Base-by-base conservation (phyloP, 2,888 invertebrate genomes). In the Physocephala rufipes region DNA sequence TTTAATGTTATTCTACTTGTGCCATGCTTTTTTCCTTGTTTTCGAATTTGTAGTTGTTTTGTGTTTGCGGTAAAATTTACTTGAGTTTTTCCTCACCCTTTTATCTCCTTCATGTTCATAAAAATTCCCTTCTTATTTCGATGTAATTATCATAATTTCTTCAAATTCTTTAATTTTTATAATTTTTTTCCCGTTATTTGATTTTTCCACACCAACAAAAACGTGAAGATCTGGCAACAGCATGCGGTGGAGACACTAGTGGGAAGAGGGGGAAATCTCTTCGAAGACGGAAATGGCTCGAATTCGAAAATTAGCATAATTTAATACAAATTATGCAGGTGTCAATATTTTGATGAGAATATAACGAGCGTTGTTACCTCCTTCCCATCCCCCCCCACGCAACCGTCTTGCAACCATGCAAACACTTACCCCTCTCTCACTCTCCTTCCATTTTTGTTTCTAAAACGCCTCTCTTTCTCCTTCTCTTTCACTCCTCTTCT, bases 1-100 rank as follows among this genome's bases (percentile, higher is more conserved):
- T 16, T 16, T n/a, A 61, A 24, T 26, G 26, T 61, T 61, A 16
- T 30, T 61, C 9, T 19, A 19, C 19, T 16, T 51, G 16, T 58
- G 49, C 30, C 45, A 55, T 62, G 19, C 21, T 70, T 62, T 36
- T n/a, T 19, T 71, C 45, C 43, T 67, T 71, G 9, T 30, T 67
- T 26, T 51, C 53, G 30, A 16, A n/a, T 67, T 24, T 24, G 9
- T 55, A 36, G 59, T 55, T 45, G 49, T 49, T 67, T 43, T 26
- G 65, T 64, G 30, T 59, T 59, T 71, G 61, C 21, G 30, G 47
- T 28, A 30, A 30, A 30, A n/a, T n/a, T 66, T 53, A 36, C 65
- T 66, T 36, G 36, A 47, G 55, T 71, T 13, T 24, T 45, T 36
- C 55, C 58, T 65, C 71, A 71, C 71, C 70, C 71, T 19, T 13